phyloP scores from a whole-genome alignment of 1,140 invertebrate genomes.

The Oryzaephilus surinamensis region DNA sequence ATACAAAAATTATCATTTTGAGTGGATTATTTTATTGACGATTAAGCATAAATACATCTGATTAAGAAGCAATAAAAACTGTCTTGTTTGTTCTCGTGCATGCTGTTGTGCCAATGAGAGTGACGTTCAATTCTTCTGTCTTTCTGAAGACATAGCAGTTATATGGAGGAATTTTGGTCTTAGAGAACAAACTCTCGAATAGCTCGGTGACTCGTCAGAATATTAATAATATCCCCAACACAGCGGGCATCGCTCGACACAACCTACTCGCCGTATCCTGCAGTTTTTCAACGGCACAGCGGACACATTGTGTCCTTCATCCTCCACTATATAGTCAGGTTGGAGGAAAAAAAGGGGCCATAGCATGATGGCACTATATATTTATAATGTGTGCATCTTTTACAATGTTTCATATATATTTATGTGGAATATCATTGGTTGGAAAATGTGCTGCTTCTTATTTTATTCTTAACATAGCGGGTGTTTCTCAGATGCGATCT shows the following conservation, averaged over 20 bases:
- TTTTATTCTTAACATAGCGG: constrained; percentile 20
- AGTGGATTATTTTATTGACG: too few relatives aligned
- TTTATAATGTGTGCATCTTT: constrained; percentile 4
- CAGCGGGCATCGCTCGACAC: constrained; percentile 26
- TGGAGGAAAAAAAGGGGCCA: too few relatives aligned
- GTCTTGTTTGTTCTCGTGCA: too few relatives aligned
- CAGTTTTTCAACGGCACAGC: constrained; percentile 7
- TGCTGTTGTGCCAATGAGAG: too few relatives aligned
- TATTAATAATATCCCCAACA: constrained; percentile 24
- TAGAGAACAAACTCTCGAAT: constrained; percentile 20
- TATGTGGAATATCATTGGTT: constrained; percentile 15
- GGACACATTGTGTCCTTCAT: constrained; percentile 1
- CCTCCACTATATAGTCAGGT: background rate
- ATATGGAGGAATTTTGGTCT: constrained; percentile 10
- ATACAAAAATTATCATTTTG: too few relatives aligned
- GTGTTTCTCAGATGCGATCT: constrained; percentile 24
- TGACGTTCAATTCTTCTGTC: too few relatives aligned
- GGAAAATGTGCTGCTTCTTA: constrained; percentile 12
- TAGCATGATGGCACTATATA: too few relatives aligned
- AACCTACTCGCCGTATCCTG: constrained; percentile 20
- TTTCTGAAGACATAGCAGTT: too few relatives aligned
- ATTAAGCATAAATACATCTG: too few relatives aligned
- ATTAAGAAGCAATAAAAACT: too few relatives aligned
- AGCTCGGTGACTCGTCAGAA: constrained; percentile 29
- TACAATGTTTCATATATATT: constrained; percentile 4